A percentile compares a stretch with the other conserved stretches of the same genome.
phyloP scores from a whole-genome alignment of 2,113 vertebrate genomes.

The Notothenia rossii region DNA sequence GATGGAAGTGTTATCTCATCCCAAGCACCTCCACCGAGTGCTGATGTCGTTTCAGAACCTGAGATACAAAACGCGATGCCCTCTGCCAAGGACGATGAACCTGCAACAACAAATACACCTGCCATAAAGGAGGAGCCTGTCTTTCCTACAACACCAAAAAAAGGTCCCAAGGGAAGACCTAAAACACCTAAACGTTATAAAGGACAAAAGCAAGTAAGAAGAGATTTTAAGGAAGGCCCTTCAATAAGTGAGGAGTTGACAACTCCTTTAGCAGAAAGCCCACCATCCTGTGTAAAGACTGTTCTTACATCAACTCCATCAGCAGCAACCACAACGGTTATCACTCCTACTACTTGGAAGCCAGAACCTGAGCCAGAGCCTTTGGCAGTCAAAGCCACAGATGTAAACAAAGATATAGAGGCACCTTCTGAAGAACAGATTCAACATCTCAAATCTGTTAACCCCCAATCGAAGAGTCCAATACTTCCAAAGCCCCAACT shows the following conservation, averaged over 20 bases:
- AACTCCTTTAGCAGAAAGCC: slow-evolving; percentile 49
- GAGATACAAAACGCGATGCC: slow-evolving; percentile 67
- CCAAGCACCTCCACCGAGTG: slow-evolving; percentile 80
- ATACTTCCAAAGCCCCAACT: slow-evolving; percentile 69
- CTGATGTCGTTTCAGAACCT: slow-evolving; percentile 81
- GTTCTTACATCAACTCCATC: slow-evolving; percentile 59
- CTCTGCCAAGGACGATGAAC: slow-evolving; percentile 82
- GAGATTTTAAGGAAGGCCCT: slow-evolving; percentile 79
- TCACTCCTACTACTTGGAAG: slow-evolving; percentile 80
- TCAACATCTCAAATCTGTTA: slow-evolving; percentile 69
- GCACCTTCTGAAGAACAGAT: slow-evolving; percentile 70
- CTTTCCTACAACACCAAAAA: slow-evolving; percentile 83
- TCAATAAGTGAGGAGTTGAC: slow-evolving; percentile 70
- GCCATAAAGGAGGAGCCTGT: slow-evolving; percentile 82
- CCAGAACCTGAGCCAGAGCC: slow-evolving; percentile 62
- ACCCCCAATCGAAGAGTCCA: slow-evolving; percentile 72
- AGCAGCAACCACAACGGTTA: slow-evolving; percentile 61
- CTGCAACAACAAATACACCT: slow-evolving; percentile 73
- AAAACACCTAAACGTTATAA: slow-evolving; percentile 86
- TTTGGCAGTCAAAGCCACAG: slow-evolving; percentile 46
- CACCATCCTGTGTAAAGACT: slow-evolving; percentile 46
- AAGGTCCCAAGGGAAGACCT: slow-evolving; percentile 86
- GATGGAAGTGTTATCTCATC: slow-evolving; percentile 80
- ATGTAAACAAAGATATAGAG: slow-evolving; percentile 58
- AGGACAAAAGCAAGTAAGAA: slow-evolving; percentile 85